Conservation (phyloP, 2,113 vertebrate species). For the Etheostoma spectabile region DNA sequence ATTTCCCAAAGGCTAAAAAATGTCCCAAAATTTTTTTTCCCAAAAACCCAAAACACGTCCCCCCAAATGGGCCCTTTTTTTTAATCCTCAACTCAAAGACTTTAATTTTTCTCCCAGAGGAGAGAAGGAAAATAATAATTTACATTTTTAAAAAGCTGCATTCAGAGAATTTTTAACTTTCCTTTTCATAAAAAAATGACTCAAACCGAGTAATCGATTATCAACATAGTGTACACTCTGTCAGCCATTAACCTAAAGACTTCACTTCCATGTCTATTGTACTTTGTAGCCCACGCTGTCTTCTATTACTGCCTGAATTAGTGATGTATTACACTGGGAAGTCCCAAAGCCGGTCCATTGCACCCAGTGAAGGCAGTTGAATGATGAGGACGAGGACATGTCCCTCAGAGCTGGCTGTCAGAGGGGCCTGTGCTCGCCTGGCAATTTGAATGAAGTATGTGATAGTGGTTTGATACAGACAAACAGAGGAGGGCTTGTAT, state of each 20-base stretch:
- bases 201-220: too few species aligned
- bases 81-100: too few species aligned
- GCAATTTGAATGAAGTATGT: constrained; percentile 79
- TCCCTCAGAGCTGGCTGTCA: constrained; percentile 45
- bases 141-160: too few species aligned
- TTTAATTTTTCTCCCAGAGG: too few species aligned
- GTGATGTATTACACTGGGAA: not conserved
- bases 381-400: constrained; percentile 47
- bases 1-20: too few species aligned
- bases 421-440: constrained; percentile 44
- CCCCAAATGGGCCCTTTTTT: too few species aligned
- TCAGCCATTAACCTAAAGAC: not conserved
- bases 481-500: constrained; percentile 82
- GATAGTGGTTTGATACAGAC: constrained; percentile 72
- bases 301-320: not conserved
- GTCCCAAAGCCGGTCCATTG: constrained; percentile 14
- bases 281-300: not conserved
- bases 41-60: too few species aligned
- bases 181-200: too few species aligned
- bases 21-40: too few species aligned
- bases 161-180: too few species aligned
- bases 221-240: not conserved
- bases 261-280: not conserved
- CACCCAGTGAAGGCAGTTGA: constrained; percentile 32
- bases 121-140: too few species aligned